A percentile compares a stretch with the other conserved stretches of the same genome.
Evolutionary conservation across 2,113 vertebrate species (phyloP).

Genomic region (Tupaia tana): DNA sequence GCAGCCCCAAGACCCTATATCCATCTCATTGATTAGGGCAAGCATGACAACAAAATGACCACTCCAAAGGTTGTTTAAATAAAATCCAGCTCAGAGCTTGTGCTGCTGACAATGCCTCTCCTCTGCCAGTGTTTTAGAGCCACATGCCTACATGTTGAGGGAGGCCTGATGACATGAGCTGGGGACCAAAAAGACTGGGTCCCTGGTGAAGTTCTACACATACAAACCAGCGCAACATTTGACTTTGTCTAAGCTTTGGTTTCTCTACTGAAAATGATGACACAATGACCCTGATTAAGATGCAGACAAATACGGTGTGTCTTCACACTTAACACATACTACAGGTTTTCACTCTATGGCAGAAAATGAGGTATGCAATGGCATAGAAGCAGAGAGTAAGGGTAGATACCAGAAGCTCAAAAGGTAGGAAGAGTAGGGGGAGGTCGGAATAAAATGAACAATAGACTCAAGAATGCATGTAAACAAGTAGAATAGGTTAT

Average conservation of each 20-base stretch:
- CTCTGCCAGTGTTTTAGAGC: background rate
- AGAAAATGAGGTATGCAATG: no score
- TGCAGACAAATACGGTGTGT: no score
- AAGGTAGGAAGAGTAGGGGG: no score
- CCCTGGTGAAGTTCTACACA: background rate
- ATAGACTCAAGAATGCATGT: no score
- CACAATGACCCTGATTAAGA: background rate
- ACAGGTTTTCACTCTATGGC: no score
- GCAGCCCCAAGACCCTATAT: constrained; percentile 60
- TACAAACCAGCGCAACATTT: background rate
- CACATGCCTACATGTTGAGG: background rate
- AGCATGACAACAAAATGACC: constrained; percentile 70
- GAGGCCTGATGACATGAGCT: background rate
- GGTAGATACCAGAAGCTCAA: no score
- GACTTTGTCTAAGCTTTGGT: background rate
- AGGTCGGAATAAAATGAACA: no score
- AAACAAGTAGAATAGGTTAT: no score
- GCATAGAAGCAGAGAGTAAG: no score
- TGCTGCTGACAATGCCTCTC: background rate
- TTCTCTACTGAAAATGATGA: constrained; percentile 3
- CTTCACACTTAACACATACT: no score
- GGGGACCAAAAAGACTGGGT: background rate
- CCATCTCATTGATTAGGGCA: constrained; percentile 72
- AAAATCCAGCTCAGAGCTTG: constrained; percentile 40
- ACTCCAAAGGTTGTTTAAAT: constrained; percentile 45